A percentile compares a stretch with the other conserved stretches of the same genome.
Evolutionary conservation across 2,888 invertebrate genomes (phyloP).

Genomic region (Trisateles emortualis): DNA sequence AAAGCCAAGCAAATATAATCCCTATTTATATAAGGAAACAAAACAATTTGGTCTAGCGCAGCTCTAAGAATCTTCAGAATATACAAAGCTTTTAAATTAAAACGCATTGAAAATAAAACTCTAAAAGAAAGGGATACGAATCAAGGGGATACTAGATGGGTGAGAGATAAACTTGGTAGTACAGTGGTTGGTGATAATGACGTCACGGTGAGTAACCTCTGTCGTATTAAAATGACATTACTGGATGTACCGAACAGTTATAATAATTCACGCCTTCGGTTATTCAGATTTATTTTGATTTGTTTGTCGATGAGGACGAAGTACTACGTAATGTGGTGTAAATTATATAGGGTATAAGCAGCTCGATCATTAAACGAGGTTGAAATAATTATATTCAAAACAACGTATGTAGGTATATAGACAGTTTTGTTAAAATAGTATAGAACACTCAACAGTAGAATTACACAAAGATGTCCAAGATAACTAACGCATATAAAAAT

Average conservation of each 20-base stretch:
- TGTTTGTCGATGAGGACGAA: constrained; percentile 38
- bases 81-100: constrained; percentile 17
- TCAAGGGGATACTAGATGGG: constrained; percentile 10
- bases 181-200: constrained; percentile 71
- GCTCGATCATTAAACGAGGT: constrained; percentile 1
- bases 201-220: constrained; percentile 75
- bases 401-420: no score
- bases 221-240: constrained; percentile 85
- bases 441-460: not conserved
- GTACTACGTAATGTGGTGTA: constrained; percentile 30
- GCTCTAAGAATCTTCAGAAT: constrained; percentile 46
- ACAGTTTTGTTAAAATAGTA: no score
- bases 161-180: constrained; percentile 30
- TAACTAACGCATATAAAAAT: not conserved
- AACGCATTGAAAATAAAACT: constrained; percentile 36
- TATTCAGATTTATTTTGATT: constrained; percentile 60
- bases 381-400: not conserved
- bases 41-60: constrained; percentile 59
- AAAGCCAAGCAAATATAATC: constrained; percentile 56
- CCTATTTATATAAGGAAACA: constrained; percentile 57
- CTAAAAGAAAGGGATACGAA: constrained; percentile 33
- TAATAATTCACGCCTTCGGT: constrained; percentile 75
- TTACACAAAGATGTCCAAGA: not conserved
- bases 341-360: constrained; percentile 26
- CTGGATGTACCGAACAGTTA: constrained; percentile 74